A percentile compares a stretch with the other conserved stretches of the same genome.
Evolutionary conservation across 2,888 invertebrate species (phyloP).

Genomic region (Rhagium mordax): DNA sequence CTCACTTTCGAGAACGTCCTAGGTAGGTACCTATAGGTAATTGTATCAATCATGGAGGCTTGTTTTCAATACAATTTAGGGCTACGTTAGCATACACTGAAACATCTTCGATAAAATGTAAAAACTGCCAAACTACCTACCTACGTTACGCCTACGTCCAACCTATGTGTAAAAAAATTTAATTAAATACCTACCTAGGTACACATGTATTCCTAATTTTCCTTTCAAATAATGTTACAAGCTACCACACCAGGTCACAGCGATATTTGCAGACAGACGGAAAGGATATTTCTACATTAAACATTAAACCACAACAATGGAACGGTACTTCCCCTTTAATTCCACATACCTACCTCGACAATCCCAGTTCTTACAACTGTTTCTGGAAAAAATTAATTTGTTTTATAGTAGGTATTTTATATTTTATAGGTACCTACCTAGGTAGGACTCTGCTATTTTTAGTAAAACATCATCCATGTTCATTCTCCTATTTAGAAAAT

Average conservation of each 20-base stretch:
- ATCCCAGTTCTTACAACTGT: slow-evolving; percentile 1
- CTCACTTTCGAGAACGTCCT: no score
- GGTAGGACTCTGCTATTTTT: neutral
- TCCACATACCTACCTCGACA: slow-evolving; percentile 1
- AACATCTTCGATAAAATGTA: no score
- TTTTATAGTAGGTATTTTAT: neutral
- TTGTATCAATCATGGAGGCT: no score
- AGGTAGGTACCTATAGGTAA: no score
- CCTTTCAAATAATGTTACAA: neutral
- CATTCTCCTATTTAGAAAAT: neutral
- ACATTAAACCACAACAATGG: neutral
- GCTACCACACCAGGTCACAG: neutral
- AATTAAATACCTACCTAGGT: neutral
- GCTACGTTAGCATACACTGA: no score
- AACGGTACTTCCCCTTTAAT: slow-evolving; percentile 24
- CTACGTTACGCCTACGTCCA: no score
- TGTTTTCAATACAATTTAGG: no score
- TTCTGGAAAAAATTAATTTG: slow-evolving; percentile 12
- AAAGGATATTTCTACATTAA: neutral
- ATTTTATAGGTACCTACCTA: no score
- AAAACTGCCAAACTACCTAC: no score
- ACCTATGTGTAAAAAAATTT: no score
- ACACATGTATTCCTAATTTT: neutral
- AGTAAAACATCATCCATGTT: neutral
- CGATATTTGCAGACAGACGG: neutral